A percentile compares a stretch with the other conserved stretches of the same genome.
phyloP scores from a whole-genome alignment of 2,113 vertebrate species.

The Psilopsiagon aymara region DNA sequence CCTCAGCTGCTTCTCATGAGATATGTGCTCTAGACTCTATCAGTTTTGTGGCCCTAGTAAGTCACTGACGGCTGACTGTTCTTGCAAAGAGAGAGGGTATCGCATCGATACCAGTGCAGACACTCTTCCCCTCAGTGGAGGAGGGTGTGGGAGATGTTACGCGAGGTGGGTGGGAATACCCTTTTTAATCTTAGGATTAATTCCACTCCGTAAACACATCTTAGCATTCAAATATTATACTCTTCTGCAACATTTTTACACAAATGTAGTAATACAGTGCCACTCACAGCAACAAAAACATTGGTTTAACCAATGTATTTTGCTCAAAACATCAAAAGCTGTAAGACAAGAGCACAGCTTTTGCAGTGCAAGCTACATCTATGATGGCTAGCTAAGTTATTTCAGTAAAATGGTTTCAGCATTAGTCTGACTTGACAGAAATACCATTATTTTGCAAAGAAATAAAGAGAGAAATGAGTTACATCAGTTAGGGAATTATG shows the following conservation, averaged over 20 bases:
- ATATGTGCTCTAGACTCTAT: background rate
- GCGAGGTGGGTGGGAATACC: rapidly evolving
- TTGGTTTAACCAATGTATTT: background rate
- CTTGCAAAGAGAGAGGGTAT: background rate
- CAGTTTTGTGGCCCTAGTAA: background rate
- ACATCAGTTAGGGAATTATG: background rate
- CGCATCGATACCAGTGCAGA: background rate
- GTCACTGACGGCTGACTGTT: background rate
- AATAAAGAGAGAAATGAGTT: background rate
- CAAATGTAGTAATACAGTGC: background rate
- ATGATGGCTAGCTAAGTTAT: background rate
- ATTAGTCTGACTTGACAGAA: background rate
- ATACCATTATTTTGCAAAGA: background rate
- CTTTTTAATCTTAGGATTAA: background rate
- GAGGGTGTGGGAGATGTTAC: background rate
- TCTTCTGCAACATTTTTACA: background rate
- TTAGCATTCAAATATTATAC: background rate
- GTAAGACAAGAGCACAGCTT: background rate
- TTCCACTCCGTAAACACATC: background rate
- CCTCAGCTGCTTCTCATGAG: background rate
- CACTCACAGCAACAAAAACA: background rate
- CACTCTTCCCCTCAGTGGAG: background rate
- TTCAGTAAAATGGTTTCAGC: background rate
- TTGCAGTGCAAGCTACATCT: background rate
- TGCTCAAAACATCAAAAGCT: background rate